Conservation (phyloP, 2,113 vertebrate genomes). For the Channa argus region DNA sequence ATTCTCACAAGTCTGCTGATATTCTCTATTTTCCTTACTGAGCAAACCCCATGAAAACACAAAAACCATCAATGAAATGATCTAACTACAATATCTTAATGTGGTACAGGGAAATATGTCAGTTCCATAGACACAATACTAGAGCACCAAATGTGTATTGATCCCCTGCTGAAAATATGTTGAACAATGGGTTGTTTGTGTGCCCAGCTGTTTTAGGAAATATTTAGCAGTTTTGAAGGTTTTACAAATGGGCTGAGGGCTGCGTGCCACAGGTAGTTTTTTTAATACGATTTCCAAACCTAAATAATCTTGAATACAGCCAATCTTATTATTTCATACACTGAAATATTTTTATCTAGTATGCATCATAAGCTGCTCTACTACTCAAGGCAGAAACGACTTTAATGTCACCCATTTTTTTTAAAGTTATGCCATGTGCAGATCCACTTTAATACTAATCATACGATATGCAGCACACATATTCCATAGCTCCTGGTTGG, state of each 20-base stretch:
- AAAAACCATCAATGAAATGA: background rate
- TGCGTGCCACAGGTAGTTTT: too few species aligned
- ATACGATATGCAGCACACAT: conserved; percentile 8
- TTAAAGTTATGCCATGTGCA: conserved; percentile 1
- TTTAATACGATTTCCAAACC: too few species aligned
- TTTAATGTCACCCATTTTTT: conserved; percentile 22
- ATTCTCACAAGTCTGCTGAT: background rate
- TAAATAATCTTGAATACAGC: too few species aligned
- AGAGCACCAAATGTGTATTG: background rate
- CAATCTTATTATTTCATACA: background rate
- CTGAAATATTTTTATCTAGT: background rate
- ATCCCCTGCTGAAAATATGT: conserved; percentile 10
- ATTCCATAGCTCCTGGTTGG: conserved; percentile 3
- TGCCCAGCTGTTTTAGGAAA: background rate
- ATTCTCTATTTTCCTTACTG: background rate
- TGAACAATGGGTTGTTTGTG: background rate
- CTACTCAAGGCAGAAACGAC: background rate
- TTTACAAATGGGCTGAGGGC: too few species aligned
- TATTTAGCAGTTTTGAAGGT: too few species aligned
- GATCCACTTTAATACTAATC: conserved; percentile 22
- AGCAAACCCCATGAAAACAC: background rate
- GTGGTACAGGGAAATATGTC: background rate
- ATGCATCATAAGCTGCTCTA: background rate
- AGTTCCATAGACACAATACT: background rate
- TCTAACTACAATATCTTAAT: too few species aligned